phyloP scores from a whole-genome alignment of 2,888 invertebrate species.

The Itoplectis maculator region DNA sequence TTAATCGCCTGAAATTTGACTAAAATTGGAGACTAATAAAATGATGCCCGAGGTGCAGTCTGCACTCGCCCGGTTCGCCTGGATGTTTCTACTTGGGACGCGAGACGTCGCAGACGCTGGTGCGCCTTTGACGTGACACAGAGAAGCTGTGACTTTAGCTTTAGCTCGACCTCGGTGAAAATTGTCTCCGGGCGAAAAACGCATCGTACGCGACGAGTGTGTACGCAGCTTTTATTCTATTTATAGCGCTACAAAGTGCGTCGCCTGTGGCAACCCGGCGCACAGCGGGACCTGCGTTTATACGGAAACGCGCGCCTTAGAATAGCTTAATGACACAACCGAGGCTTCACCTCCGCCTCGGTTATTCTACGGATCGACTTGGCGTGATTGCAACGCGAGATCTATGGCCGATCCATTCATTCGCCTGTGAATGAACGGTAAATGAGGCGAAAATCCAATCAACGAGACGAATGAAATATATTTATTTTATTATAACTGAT shows the following conservation, averaged over 20 bases:
- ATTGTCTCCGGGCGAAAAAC: slow-evolving; percentile 28
- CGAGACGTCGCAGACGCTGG: not conserved
- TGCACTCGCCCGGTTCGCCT: not conserved
- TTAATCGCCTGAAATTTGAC: not conserved
- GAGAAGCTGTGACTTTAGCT: not conserved
- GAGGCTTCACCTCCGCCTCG: not conserved
- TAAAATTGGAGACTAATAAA: not conserved
- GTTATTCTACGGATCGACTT: not conserved
- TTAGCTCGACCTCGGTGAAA: slow-evolving; percentile 5
- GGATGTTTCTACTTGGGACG: too few relatives aligned
- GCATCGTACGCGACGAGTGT: not conserved
- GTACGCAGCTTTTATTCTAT: not conserved
- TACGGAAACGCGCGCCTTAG: not conserved
- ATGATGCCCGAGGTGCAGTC: not conserved
- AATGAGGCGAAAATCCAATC: not conserved
- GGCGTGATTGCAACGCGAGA: not conserved
- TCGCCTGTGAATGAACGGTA: not conserved
- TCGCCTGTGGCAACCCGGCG: not conserved
- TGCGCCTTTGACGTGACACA: slow-evolving; percentile 2
- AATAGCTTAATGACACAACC: slow-evolving; percentile 23
- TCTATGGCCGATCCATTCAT: not conserved
- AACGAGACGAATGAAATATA: not conserved
- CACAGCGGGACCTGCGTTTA: not conserved
- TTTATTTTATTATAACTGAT: slow-evolving; percentile 4
- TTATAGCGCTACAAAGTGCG: slow-evolving; percentile 9